Base-by-base conservation (phyloP, 2,113 vertebrate genomes). In the Hassar affinis region DNA sequence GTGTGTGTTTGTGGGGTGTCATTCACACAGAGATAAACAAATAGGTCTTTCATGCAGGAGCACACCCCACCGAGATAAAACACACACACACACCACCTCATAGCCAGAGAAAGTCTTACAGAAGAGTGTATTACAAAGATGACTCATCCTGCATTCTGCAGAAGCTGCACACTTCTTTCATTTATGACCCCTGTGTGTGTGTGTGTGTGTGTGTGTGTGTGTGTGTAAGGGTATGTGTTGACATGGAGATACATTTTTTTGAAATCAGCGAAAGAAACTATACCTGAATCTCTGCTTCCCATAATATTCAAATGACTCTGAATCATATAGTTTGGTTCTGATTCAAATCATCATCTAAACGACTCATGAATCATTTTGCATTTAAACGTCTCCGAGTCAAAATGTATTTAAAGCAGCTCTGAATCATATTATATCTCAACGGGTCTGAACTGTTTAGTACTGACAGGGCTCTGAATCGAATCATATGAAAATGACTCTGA, bases 11-110 rank as follows among this genome's bases (percentile, higher is more conserved):
- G 66, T 71, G 68, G 20, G 69, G 69, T 5, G 8, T 72, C 68
- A 71, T 71, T 71, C 68, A 71, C 68, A 71, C 22, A n/a, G 68
- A 71, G 68, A 71, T 45, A 71, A 71, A 71, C 22, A 71, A 71
- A 71, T 71, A 71, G 38, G 68, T 20, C 38, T 47, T 71, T 71
- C 38, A 71, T 71, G 20, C 66, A 22, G 20, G 33, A 42, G 66
- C 38, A 71, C 68, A 45, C 22, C 68, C 68, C 11, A 71, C 22
- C 6, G 11, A 45, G 68, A 71, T 45, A 71, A 71, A 42, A 49
- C 42, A 72, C 69, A 42, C 66, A 69, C 35, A 42, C 64, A 68
- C 64, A 68, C 64, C 64, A 62, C 61, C 69, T 72, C 25, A 47
- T 0, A 1, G 15, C 45, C 68, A 71, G 68, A 45, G 38, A 71